phyloP scores from a whole-genome alignment of 1,140 invertebrate genomes.

The Hypothenemus hampei region DNA sequence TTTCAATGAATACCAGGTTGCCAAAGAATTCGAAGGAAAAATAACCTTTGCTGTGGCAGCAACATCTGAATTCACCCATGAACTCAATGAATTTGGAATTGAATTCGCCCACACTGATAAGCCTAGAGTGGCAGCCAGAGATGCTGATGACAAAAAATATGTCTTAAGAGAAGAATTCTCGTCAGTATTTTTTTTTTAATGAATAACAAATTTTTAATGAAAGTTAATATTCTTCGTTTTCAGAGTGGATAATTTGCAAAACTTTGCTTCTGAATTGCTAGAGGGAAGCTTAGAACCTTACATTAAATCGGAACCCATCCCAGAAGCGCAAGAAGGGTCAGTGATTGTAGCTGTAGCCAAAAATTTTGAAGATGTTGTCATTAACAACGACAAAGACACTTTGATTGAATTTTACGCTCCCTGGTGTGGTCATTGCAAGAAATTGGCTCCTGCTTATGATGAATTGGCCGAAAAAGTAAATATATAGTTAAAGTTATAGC shows the following conservation, averaged over 20 bases:
- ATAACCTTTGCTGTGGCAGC: slow-evolving; percentile 86
- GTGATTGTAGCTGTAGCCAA: slow-evolving; percentile 93
- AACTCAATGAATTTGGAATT: slow-evolving; percentile 91
- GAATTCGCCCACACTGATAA: slow-evolving; percentile 84
- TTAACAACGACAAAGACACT: slow-evolving; percentile 87
- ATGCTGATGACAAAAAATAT: slow-evolving; percentile 84
- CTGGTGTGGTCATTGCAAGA: slow-evolving; percentile 99
- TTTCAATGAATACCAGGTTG: slow-evolving; percentile 55
- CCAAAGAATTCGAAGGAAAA: slow-evolving; percentile 73
- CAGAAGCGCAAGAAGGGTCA: slow-evolving; percentile 75
- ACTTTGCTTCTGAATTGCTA: slow-evolving; percentile 84
- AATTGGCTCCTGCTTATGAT: slow-evolving; percentile 87
- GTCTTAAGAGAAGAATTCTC: slow-evolving; percentile 87
- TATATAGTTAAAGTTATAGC: no score
- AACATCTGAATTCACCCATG: slow-evolving; percentile 89
- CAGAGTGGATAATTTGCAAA: slow-evolving; percentile 79
- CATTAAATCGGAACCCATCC: slow-evolving; percentile 92
- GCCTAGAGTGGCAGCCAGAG: slow-evolving; percentile 78
- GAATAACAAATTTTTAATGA: neutral
- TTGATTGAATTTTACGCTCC: slow-evolving; percentile 98
- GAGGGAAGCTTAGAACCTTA: slow-evolving; percentile 84
- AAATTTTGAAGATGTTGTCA: slow-evolving; percentile 95
- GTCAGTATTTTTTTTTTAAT: slow-evolving; percentile 46
- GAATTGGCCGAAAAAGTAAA: slow-evolving; percentile 86
- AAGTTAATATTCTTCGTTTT: slow-evolving; percentile 26